A percentile compares a stretch with the other conserved stretches of the same genome.
Conservation (phyloP, 2,888 invertebrate genomes). For the Caenorhabditis panamensis region DNA sequence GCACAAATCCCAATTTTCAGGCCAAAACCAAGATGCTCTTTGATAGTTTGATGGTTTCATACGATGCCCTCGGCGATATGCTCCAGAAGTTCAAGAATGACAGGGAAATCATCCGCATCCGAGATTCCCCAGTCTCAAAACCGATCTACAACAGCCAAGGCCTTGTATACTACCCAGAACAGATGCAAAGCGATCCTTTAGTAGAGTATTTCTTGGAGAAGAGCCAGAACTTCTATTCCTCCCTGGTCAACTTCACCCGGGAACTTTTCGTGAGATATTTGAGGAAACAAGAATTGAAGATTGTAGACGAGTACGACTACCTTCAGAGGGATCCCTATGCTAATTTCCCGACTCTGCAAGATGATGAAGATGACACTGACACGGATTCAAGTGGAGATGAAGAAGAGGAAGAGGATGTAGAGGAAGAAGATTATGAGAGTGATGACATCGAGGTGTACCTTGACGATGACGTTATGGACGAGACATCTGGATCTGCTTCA, state of each 20-base stretch:
- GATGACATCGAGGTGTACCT: not conserved
- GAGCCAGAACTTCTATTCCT: constrained; percentile 7
- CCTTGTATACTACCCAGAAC: not conserved
- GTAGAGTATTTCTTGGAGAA: constrained; percentile 16
- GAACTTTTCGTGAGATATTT: constrained; percentile 24
- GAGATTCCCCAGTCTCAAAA: not conserved
- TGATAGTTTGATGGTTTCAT: constrained; percentile 4
- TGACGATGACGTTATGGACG: not conserved
- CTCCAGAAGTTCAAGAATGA: constrained; percentile 21
- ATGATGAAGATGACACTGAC: not conserved
- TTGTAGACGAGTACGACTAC: not conserved
- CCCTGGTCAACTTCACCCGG: not conserved
- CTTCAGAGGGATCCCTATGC: constrained; percentile 1
- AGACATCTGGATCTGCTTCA: not conserved
- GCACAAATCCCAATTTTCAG: constrained; percentile 25
- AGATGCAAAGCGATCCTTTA: not conserved
- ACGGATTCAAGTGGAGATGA: not conserved
- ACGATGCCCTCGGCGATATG: not conserved
- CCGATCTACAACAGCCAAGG: not conserved
- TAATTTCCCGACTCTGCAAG: not conserved
- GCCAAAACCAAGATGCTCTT: not conserved
- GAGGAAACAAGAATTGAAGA: not conserved
- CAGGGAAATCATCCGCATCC: constrained; percentile 1
- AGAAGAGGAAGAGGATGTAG: not conserved
- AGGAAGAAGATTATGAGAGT: not conserved